Percentiles rank a stretch among this genome's conserved stretches.
phyloP scores from a whole-genome alignment of 2,113 vertebrate genomes.

The Callaeas wilsoni region DNA sequence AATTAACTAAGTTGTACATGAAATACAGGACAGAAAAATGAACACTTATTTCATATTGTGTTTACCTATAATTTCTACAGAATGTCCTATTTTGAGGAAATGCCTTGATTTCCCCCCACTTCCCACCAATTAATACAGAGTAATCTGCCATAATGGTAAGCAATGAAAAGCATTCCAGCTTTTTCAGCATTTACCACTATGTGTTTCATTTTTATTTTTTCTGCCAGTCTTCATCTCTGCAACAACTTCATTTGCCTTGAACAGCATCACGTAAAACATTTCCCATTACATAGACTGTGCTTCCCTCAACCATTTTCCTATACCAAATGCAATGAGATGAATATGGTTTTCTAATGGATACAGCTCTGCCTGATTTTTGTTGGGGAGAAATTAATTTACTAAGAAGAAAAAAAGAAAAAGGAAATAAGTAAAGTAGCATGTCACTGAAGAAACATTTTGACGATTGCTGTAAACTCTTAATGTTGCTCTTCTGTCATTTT shows the following conservation, averaged over 20 bases:
- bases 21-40: background rate
- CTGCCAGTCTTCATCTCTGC: background rate
- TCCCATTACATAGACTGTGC: background rate
- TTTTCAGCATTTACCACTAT: background rate
- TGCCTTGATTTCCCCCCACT: background rate
- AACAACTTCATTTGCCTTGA: background rate
- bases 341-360: background rate
- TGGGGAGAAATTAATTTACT: background rate
- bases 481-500: rapidly evolving
- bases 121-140: background rate
- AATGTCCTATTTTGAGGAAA: background rate
- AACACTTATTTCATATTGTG: background rate
- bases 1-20: background rate
- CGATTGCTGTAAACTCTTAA: background rate
- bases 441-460: background rate
- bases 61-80: background rate
- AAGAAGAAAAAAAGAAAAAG: background rate
- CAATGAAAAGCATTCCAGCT: background rate
- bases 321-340: background rate
- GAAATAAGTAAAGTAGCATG: background rate
- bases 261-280: background rate
- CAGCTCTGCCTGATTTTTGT: background rate
- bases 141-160: background rate
- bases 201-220: background rate
- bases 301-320: background rate